Evolutionary conservation across 1,140 invertebrate species (phyloP).

Genomic region (Pygmarrhopalites habei): DNA sequence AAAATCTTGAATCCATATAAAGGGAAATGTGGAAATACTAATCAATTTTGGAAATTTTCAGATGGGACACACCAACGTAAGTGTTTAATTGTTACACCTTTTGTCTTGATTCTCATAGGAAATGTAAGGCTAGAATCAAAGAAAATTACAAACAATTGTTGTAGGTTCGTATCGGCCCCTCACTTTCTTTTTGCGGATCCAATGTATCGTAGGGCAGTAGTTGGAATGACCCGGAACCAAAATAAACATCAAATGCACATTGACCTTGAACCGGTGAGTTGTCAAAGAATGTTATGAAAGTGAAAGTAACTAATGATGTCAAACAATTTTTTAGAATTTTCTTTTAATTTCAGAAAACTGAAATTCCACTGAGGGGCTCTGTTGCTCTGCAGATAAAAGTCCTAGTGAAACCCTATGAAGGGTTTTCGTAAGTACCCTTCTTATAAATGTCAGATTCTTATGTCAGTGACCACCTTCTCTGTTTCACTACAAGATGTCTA

Average conservation of each 20-base stretch:
- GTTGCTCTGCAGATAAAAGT: conserved; percentile 70
- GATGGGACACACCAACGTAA: conserved; percentile 53
- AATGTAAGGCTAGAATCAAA: too few relatives aligned
- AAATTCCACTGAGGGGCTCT: conserved; percentile 59
- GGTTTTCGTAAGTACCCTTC: conserved; percentile 51
- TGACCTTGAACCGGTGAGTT: conserved; percentile 65
- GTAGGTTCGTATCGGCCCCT: conserved; percentile 64
- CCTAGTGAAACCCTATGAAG: conserved; percentile 52
- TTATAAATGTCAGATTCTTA: too few relatives aligned
- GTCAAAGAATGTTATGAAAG: not conserved
- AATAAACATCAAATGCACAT: conserved; percentile 63
- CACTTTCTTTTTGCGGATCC: conserved; percentile 71
- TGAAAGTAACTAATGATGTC: not conserved
- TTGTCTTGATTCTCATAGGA: too few relatives aligned
- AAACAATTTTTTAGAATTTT: conserved; percentile 3
- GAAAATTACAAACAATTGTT: too few relatives aligned
- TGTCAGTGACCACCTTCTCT: too few relatives aligned
- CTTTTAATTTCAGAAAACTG: conserved; percentile 58
- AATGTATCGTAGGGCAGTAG: conserved; percentile 55
- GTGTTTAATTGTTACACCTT: too few relatives aligned
- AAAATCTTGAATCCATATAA: not conserved
- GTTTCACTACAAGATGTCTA: too few relatives aligned
- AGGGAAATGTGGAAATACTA: not conserved
- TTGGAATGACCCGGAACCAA: conserved; percentile 62
- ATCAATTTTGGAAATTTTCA: too few relatives aligned